Percentiles rank a stretch among this genome's conserved stretches.
Evolutionary conservation across 2,888 invertebrate genomes (phyloP).

Genomic region (Hemaris fuciformis): DNA sequence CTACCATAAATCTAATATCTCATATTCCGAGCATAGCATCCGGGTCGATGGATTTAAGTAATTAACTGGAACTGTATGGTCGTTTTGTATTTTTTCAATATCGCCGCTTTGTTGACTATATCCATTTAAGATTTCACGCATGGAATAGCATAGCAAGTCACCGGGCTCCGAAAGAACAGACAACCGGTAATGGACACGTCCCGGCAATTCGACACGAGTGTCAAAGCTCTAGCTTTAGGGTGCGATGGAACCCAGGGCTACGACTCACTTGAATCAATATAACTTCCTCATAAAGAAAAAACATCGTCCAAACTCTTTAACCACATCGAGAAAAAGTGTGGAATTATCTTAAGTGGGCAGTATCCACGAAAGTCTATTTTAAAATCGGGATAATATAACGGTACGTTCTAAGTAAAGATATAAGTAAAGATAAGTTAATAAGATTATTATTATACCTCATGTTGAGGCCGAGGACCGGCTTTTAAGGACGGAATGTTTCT

Average conservation of each 20-base stretch:
- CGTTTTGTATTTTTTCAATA: constrained; percentile 25
- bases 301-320: constrained; percentile 66
- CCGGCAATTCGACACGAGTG: constrained; percentile 62
- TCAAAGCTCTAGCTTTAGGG: constrained; percentile 48
- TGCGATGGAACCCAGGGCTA: constrained; percentile 43
- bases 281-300: constrained; percentile 41
- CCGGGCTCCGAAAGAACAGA: constrained; percentile 32
- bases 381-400: constrained; percentile 73
- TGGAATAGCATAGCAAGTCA: constrained; percentile 50
- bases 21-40: neutral
- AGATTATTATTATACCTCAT: constrained; percentile 77
- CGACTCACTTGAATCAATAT: constrained; percentile 36
- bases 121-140: constrained; percentile 61
- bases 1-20: neutral
- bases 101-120: constrained; percentile 32
- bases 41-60: constrained; percentile 17
- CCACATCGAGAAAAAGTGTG: constrained; percentile 64
- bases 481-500: constrained; percentile 76
- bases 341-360: constrained; percentile 76
- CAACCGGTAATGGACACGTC: constrained; percentile 58
- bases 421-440: constrained; percentile 79
- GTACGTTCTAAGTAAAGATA: constrained; percentile 78
- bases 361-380: constrained; percentile 65
- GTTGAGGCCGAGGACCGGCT: constrained; percentile 74
- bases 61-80: constrained; percentile 19